Base-by-base conservation (phyloP, 2,113 vertebrate species). In the Lipophrys pholis region DNA sequence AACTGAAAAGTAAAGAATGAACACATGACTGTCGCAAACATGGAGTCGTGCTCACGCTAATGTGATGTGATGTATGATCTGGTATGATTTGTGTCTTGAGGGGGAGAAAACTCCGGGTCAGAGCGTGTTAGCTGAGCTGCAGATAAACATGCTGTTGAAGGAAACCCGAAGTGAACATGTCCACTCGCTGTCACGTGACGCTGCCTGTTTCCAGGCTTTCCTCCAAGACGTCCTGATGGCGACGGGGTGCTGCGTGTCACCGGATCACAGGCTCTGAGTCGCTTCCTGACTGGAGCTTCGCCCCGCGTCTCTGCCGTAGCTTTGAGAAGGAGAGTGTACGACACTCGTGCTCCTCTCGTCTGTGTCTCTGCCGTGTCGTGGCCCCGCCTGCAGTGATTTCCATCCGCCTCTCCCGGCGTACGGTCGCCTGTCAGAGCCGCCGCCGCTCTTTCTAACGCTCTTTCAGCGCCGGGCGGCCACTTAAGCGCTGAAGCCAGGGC, bases 361-460 rank as follows among this genome's bases (percentile, higher is more conserved):
- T 9, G 8, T 52, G 56, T 53, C 17, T 42, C 50, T 72, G 42
- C 49, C 21, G 21, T 30, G 21, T 30, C 15, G 16, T 77, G 46
- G 55, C 56, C 51, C 45, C n/a, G 53, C 54, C 60, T 54, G 2
- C 14, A 53, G 52, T 60, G 11, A 42, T 66, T 80, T 45, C 51
- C 42, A 52, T 7, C n/a, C 3, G 1, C 49, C 8, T 6, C 15
- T 49, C 14, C n/a, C 36, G 12, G 46, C 1, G 3, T 42, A 21
- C 36, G 40, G 11, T 12, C 17, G 42, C 11, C 48, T 53, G 42
- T 39, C 48, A n/a, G 11, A 30, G 51, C 36, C 9, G 7, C 11
- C 8, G 43, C 43, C 38, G 51, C 7, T 30, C 15, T 48, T 59
- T 67, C 66, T 21, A 46, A 52, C 30, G 54, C 58, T 51, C 68